Conservation (phyloP, 1,140 invertebrate species). For the Neoseiulus cucumeris region DNA sequence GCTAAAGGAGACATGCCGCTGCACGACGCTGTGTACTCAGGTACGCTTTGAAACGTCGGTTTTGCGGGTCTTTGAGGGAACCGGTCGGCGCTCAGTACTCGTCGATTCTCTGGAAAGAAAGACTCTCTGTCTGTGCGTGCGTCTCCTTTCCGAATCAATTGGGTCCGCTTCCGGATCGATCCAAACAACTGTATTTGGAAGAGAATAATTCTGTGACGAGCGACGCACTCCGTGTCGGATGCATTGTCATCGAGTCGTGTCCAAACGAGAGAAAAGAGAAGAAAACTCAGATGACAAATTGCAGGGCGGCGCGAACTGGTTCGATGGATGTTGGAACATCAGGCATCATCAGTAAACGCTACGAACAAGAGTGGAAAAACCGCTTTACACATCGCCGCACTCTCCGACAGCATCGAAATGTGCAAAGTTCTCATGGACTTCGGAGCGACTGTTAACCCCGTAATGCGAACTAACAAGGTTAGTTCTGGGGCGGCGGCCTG, state of each 20-base stretch:
- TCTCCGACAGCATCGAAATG: slow-evolving; percentile 80
- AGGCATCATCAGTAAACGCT: slow-evolving; percentile 61
- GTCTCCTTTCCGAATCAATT: no score
- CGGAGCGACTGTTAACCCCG: slow-evolving; percentile 54
- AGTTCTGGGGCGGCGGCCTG: background rate
- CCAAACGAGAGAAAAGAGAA: slow-evolving; percentile 4
- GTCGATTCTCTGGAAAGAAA: no score
- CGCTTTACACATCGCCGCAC: slow-evolving; percentile 75
- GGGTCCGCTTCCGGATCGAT: no score
- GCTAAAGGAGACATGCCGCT: slow-evolving; percentile 70
- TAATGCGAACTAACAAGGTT: slow-evolving; percentile 51
- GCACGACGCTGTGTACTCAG: slow-evolving; percentile 82
- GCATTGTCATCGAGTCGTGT: background rate
- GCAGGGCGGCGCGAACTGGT: slow-evolving; percentile 18
- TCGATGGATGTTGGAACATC: slow-evolving; percentile 54
- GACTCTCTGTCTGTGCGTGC: no score
- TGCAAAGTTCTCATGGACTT: slow-evolving; percentile 67
- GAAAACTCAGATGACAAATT: background rate
- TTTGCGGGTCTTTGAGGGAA: background rate
- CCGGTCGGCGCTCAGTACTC: slow-evolving; percentile 11
- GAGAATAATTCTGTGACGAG: background rate
- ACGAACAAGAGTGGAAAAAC: slow-evolving; percentile 80
- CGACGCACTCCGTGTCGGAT: background rate
- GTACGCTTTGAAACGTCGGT: slow-evolving; percentile 30
- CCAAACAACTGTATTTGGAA: no score